Evolutionary conservation across 2,113 vertebrate species (phyloP).

Genomic region (Megalops atlanticus): DNA sequence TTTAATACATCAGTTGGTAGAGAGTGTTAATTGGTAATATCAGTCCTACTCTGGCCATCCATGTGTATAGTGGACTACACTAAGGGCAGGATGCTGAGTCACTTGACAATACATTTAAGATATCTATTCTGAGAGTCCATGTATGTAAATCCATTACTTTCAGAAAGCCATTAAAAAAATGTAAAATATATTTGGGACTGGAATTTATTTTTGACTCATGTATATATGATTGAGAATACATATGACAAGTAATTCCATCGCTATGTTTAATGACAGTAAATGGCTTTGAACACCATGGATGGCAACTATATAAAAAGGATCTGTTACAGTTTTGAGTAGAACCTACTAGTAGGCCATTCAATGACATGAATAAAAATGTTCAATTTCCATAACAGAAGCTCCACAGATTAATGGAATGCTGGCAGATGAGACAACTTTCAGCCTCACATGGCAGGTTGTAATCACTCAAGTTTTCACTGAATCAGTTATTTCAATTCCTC

Average conservation of each 20-base stretch:
- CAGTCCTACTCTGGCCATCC: too few relatives aligned
- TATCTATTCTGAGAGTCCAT: neutral
- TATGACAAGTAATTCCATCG: neutral
- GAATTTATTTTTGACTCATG: neutral
- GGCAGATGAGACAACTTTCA: slow-evolving; percentile 15
- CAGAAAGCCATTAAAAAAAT: neutral
- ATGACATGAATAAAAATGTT: neutral
- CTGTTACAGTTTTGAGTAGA: neutral
- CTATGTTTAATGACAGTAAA: neutral
- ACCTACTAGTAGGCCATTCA: neutral
- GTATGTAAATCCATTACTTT: neutral
- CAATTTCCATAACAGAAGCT: neutral
- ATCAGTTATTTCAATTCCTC: slow-evolving; percentile 12
- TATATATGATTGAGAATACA: neutral
- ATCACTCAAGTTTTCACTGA: slow-evolving; percentile 7
- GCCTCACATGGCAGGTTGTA: slow-evolving; percentile 1
- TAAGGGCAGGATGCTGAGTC: too few relatives aligned
- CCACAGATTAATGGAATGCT: neutral
- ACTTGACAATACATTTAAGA: neutral
- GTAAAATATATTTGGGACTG: neutral
- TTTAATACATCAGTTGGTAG: too few relatives aligned
- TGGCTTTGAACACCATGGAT: too few relatives aligned
- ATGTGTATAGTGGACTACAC: too few relatives aligned
- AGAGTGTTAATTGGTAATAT: too few relatives aligned
- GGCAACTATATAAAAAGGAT: too few relatives aligned